phyloP scores from a whole-genome alignment of 2,888 invertebrate species.

The Standfussiana lucernea region DNA sequence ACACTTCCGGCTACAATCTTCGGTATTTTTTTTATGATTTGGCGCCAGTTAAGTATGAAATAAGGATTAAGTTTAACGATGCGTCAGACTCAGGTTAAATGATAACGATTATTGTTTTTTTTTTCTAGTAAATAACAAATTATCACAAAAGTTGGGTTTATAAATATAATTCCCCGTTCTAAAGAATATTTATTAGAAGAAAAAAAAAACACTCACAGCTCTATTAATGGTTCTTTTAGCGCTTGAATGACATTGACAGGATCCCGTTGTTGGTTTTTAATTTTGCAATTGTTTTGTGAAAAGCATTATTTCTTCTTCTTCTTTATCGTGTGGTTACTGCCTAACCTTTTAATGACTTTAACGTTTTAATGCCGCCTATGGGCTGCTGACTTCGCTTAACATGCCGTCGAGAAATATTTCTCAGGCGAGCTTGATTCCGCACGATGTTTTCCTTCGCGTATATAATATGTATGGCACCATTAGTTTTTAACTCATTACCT shows the following conservation, averaged over 20 bases:
- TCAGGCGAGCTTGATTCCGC: no score
- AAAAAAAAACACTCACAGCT: not conserved
- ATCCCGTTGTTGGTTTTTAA: no score
- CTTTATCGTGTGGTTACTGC: no score
- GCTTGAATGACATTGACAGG: not conserved
- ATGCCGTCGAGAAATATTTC: no score
- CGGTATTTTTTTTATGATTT: conserved; percentile 11
- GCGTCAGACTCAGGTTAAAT: not conserved
- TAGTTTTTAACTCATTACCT: no score
- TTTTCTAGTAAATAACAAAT: not conserved
- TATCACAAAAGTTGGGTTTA: not conserved
- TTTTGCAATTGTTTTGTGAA: no score
- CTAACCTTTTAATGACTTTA: no score
- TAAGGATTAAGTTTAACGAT: not conserved
- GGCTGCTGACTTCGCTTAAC: no score
- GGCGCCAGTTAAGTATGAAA: conserved; percentile 4
- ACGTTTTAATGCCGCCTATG: no score
- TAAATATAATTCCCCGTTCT: not conserved
- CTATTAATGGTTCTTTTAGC: not conserved
- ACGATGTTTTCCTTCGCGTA: no score
- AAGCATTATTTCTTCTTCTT: no score
- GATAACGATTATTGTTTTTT: not conserved
- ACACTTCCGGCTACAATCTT: conserved; percentile 14
- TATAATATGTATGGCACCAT: no score
- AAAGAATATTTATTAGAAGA: not conserved